Conservation (phyloP, 1,140 invertebrate species). For the Armadillidium nasatum region DNA sequence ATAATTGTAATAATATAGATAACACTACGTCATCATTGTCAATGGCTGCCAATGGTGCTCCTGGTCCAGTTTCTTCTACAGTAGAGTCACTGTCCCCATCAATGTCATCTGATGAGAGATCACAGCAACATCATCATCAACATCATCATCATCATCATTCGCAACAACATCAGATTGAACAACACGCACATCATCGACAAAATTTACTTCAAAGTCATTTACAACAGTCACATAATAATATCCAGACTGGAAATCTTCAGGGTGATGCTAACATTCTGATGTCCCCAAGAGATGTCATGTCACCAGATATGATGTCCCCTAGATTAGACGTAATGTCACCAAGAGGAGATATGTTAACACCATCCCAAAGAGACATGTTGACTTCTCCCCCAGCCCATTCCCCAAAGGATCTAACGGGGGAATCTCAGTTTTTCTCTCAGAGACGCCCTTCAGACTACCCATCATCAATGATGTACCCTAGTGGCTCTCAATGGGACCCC, state of each 20-base stretch:
- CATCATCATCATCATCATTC: not conserved
- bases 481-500: slow-evolving; percentile 23
- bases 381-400: slow-evolving; percentile 24
- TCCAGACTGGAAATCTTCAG: not conserved
- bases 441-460: slow-evolving; percentile 8
- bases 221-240: not conserved
- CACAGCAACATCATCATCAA: not conserved
- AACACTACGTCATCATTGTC: not conserved
- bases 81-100: not conserved
- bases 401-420: slow-evolving; percentile 22
- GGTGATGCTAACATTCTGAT: not conserved
- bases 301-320: not conserved
- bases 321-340: not conserved
- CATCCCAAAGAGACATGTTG: slow-evolving; percentile 28
- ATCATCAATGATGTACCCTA: slow-evolving; percentile 19
- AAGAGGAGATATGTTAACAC: not conserved
- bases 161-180: not conserved
- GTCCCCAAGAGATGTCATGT: not conserved
- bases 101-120: not conserved
- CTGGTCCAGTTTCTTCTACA: too few species aligned
- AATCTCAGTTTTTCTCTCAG: slow-evolving; percentile 11
- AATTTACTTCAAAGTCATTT: not conserved
- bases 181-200: not conserved
- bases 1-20: too few species aligned
- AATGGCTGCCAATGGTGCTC: not conserved